Base-by-base conservation (phyloP, 2,113 vertebrate genomes). In the Charina bottae region DNA sequence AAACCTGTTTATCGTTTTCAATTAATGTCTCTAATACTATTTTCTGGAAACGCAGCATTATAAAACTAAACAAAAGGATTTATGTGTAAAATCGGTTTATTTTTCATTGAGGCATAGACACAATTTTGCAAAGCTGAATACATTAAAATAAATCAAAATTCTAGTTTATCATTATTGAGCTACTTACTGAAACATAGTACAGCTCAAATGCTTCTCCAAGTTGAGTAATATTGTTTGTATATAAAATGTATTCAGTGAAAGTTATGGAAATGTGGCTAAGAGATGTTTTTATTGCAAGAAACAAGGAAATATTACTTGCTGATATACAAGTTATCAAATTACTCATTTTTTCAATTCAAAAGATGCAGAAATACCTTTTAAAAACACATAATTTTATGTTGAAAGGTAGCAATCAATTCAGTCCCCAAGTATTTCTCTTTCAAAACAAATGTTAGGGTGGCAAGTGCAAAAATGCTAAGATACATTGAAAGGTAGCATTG, bases 191-290 rank as follows among this genome's bases (percentile, higher is more conserved):
- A 95, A 93, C 0, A 53, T 83, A 42, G 89, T 94, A 84, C 93
- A 55, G 88, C 96, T 98, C 97, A 98, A 98, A 97, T 96, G 95
- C 92, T 97, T 98, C 96, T 97, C 95, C 97, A 97, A 96, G 97
- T 97, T 97, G 96, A 98, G 94, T 96, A 96, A 94, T 97, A 96
- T 98, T 97, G 90, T 95, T 97, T 94, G 96, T 88, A 56, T 95
- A 87, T 96, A 90, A 94, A 96, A 96, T 97, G 95, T 95, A 96
- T 97, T 97, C 1, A 85, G 58, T 88, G 90, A n/a, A 93, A 94
- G 54, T 92, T 91, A 93, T 72, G 26, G 87, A 94, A 94, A 33
- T 59, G 85, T 83, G 24, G 55, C 60, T 94, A 95, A 91, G 53
- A 94, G 37, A 56, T 94, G 60, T 92, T 0, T 0, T 94, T 3